Conservation (phyloP, 2,113 vertebrate species). For the Meles meles region DNA sequence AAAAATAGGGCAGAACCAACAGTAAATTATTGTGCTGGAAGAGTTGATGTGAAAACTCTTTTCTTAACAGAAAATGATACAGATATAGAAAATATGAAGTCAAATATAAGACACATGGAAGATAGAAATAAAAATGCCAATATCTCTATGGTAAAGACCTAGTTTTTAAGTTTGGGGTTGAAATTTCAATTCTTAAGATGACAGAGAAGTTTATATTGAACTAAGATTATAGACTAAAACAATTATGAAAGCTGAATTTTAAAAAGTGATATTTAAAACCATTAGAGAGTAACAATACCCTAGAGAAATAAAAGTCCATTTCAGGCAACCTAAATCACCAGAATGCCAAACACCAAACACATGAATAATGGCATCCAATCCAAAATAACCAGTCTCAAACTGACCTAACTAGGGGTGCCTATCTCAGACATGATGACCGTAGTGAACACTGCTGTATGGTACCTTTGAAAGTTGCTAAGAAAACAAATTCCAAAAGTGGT, state of each 20-base stretch:
- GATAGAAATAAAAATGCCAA: background rate
- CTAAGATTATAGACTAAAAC: background rate
- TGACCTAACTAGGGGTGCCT: rapidly evolving
- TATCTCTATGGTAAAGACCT: background rate
- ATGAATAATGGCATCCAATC: background rate
- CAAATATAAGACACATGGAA: background rate
- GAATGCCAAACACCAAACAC: background rate
- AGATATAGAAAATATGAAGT: background rate
- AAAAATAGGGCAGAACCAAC: background rate
- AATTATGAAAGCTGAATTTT: background rate
- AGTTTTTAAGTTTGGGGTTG: background rate
- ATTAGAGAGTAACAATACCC: background rate
- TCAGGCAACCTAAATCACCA: background rate
- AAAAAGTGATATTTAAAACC: background rate
- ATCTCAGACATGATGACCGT: background rate
- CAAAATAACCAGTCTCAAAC: background rate
- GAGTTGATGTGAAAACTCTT: background rate
- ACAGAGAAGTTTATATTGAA: background rate
- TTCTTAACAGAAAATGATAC: background rate
- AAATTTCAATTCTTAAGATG: background rate
- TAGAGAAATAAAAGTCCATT: background rate
- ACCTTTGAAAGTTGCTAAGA: background rate
- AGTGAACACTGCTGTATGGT: background rate
- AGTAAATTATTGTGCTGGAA: background rate
- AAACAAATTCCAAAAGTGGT: background rate